A percentile compares a stretch with the other conserved stretches of the same genome.
These are phyloP conservation scores for Semicossyphus pulcher DNA, from an alignment of 2,113 vertebrate genomes.

Conservation along the genomic window DNA sequence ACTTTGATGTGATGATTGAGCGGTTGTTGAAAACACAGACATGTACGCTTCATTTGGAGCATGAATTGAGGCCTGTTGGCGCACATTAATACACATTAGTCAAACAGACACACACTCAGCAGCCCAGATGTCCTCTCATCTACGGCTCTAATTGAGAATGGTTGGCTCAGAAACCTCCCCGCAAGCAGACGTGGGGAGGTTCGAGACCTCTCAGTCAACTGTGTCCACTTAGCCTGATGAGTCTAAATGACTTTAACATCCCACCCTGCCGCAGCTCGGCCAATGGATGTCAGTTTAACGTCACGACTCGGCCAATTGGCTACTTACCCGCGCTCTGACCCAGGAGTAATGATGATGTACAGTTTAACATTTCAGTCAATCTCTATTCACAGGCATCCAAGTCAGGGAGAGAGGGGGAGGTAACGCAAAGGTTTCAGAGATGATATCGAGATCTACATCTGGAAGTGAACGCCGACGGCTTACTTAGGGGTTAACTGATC, in stretches of 20 bases:
- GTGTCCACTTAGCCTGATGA: constrained; percentile 82
- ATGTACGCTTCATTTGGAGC: constrained; percentile 39
- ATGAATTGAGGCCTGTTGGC: constrained; percentile 38
- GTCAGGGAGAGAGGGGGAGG: constrained; percentile 4
- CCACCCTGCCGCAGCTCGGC: constrained; percentile 64
- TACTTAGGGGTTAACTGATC: constrained; percentile 43
- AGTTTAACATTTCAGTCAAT: constrained; percentile 74
- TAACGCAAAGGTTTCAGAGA: constrained; percentile 46
- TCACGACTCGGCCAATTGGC: constrained; percentile 72
- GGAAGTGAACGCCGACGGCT: constrained; percentile 58
- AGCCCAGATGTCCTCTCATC: constrained; percentile 70
- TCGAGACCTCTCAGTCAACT: constrained; percentile 78
- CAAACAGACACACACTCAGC: constrained; percentile 47
- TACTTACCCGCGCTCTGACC: constrained; percentile 74
- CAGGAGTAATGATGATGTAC: constrained; percentile 73
- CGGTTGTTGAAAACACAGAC: background rate
- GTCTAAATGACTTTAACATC: constrained; percentile 81
- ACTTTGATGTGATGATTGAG: background rate
- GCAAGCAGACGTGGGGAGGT: constrained; percentile 74
- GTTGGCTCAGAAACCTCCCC: constrained; percentile 68
- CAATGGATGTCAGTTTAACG: constrained; percentile 78
- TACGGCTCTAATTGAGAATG: constrained; percentile 64
- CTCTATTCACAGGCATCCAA: constrained; percentile 53
- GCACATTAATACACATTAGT: constrained; percentile 48
- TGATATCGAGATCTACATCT: constrained; percentile 66